Conservation (phyloP, 2,113 vertebrate species). For the Lathamus discolor region DNA sequence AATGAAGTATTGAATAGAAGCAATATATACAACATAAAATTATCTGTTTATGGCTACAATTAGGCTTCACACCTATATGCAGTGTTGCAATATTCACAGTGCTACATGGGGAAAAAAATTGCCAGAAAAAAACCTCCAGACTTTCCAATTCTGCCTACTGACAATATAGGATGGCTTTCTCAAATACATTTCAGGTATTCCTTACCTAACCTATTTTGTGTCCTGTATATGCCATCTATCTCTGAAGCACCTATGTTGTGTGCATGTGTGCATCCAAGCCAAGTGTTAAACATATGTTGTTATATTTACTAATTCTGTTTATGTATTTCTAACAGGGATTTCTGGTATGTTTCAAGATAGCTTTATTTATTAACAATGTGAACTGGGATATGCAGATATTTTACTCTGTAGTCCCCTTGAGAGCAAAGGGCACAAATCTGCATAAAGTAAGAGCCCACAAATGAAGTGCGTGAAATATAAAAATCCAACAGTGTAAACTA, state of each 20-base stretch:
- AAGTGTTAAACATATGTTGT: not conserved
- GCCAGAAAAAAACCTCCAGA: not conserved
- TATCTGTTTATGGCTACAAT: not conserved
- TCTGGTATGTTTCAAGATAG: constrained; percentile 37
- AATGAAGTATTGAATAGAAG: not conserved
- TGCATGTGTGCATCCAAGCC: not conserved
- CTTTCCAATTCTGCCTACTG: not conserved
- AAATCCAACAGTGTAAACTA: not conserved
- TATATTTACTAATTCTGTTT: not conserved
- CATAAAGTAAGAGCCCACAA: constrained; percentile 8
- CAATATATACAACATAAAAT: not conserved
- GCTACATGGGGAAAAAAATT: not conserved
- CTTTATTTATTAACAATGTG: constrained; percentile 29
- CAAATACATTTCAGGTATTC: not conserved
- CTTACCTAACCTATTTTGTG: not conserved
- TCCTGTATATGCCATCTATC: not conserved
- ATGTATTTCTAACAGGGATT: not conserved
- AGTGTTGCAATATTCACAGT: not conserved
- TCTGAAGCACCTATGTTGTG: not conserved
- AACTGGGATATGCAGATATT: not conserved
- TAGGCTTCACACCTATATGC: not conserved
- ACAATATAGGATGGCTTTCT: not conserved
- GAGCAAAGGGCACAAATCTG: not conserved
- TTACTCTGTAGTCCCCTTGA: not conserved
- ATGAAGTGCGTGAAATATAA: not conserved